Base-by-base conservation (phyloP, 1,140 invertebrate species). In the Papilio polyxenes region DNA sequence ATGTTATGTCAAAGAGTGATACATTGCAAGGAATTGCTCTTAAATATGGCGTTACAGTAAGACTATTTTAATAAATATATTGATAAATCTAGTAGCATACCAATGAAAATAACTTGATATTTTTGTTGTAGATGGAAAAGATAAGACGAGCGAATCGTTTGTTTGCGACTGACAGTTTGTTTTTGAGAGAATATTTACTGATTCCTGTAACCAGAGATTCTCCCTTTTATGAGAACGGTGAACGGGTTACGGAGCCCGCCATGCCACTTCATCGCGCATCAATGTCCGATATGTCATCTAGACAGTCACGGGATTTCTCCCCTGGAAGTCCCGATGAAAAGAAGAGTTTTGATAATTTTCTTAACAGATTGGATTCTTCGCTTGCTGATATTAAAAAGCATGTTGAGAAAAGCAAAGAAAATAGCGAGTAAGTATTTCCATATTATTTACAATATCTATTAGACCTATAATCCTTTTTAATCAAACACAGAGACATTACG, bases 11-110 rank as follows among this genome's bases (percentile, higher is more conserved):
- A 44, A 96, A 97, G 89, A 96, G 96, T 20, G 98, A 99, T 92
- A 99, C 98, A n/a, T 95, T 99, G 82, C 98, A 98, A 95, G 98
- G 98, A 87, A 97, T 99, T 85, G 98, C 98, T 37, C 95, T 99
- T 49, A 98, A 98, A 96, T 98, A 98, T 95, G 97, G 97, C 90
- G 97, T 98, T 86, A 98, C 98, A 90, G 98, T 99, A 96, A 96
- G 97, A 96, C 87, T 87, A 88, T 88, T 87, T 86, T 85, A 87
- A 87, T 89, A 88, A 89, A 90, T 90, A 86, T 89, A 87, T 91
- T 90, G 87, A 86, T 91, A 87, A 89, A 86, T 86, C 81, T 84
- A 86, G 86, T 86, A 85, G 86, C 82, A 69, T 84, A 65, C 75
- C 75, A 84, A 86, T 81, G 85, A 59, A 84, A 86, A 80, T 82